Conservation (phyloP, 2,888 invertebrate genomes). For the Acronicta leporina region DNA sequence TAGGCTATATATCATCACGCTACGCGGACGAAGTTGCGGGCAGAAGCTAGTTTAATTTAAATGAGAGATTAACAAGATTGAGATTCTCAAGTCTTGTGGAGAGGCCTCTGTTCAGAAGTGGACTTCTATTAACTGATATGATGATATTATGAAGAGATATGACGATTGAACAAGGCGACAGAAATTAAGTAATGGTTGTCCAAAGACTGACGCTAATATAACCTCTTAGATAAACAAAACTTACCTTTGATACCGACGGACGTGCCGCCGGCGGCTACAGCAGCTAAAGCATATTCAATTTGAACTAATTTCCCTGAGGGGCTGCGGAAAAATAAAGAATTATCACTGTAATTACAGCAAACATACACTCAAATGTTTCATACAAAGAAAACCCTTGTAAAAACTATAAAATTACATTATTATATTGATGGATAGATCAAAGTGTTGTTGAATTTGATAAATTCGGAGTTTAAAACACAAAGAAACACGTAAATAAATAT, state of each 20-base stretch:
- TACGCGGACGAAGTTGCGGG: too few relatives aligned
- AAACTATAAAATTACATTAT: conserved; percentile 2
- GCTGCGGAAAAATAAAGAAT: conserved; percentile 88
- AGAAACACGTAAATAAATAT: conserved; percentile 62
- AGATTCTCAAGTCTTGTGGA: too few relatives aligned
- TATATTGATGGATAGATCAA: background rate
- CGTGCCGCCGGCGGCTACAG: conserved; percentile 99
- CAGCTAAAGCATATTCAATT: conserved; percentile 99
- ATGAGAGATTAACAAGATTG: too few relatives aligned
- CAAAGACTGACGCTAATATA: conserved; percentile 46
- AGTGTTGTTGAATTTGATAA: background rate
- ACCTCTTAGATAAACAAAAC: conserved; percentile 57
- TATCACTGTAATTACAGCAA: conserved; percentile 39
- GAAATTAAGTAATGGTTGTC: background rate
- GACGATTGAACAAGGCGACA: too few relatives aligned
- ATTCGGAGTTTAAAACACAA: conserved; percentile 6
- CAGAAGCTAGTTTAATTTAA: too few relatives aligned
- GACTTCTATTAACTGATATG: too few relatives aligned
- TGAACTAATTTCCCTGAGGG: conserved; percentile 99
- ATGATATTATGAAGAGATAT: too few relatives aligned
- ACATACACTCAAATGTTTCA: conserved; percentile 34
- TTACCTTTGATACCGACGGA: conserved; percentile 99
- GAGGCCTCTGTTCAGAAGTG: too few relatives aligned
- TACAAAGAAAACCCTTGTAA: conserved; percentile 21
- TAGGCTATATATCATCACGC: too few relatives aligned